Evolutionary conservation across 1,140 invertebrate genomes (phyloP), one percentile per base, ranked within the genome.

Genomic region (Plectus sambesii): DNA sequence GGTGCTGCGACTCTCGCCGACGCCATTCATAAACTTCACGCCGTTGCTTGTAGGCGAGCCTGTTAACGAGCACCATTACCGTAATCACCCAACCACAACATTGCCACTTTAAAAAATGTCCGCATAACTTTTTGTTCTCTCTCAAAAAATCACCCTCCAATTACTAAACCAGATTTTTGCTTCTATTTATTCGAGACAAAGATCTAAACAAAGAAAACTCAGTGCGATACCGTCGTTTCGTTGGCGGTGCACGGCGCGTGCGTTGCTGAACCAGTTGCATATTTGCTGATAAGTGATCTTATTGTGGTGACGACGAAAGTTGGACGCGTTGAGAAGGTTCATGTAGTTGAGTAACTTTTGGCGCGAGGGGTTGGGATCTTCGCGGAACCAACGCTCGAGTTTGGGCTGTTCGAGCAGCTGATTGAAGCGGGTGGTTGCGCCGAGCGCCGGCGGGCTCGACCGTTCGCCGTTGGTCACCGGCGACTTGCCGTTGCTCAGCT

Each of bases 221-320:
- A n/a, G n/a, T n/a, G n/a, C n/a, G n/a, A n/a, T n/a, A n/a, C n/a
- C n/a, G n/a, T n/a, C n/a, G n/a, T n/a, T n/a, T n/a, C n/a, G n/a
- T 33, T 17, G 30, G 12, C 30, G 30, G 30, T 17, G 12, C 12
- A 27, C 37, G 8, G 62, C 53, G 2, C 64, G 44, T 30, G 61
- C 53, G 39, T 68, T 68, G 2, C 53, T 47, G 42, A 66, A 67
- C 64, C 64, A 66, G 47, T 66, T 66, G 47, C 62, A 66, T 19
- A 66, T 63, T 51, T 66, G 63, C 37, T 62, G 54, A 23, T 61
- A 58, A 17, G 27, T 63, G 23, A 66, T 62, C 49, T 66, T 66
- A 24, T 56, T 38, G 40, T 66, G 54, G 8, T 39, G 49, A 27
- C 54, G 49, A n/a, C 64, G 47, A 42, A 58, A 69, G 5, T 33